Evolutionary conservation across 1,140 invertebrate genomes (phyloP), one percentile per base, ranked within the genome.

Genomic region (Aethina tumida): DNA sequence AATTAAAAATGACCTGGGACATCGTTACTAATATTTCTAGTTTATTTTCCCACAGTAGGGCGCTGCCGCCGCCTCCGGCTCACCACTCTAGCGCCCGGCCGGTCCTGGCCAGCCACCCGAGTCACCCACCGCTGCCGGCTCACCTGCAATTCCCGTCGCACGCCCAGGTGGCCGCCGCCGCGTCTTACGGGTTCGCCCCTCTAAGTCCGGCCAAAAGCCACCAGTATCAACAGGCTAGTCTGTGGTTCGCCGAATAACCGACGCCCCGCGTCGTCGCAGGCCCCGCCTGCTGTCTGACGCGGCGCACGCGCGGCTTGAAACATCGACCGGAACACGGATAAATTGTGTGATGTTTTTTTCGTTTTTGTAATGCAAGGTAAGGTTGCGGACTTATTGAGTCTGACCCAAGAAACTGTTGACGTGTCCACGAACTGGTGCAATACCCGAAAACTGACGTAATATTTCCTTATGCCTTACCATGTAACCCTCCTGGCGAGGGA

Each of bases 61-160:
- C 79, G 27, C 72, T 83, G 44, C 78, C 81, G 41, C 81, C 84
- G 38, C 85, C 85, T 7, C 85, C 85, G 41, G 85, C 85, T 20
- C 85, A 89, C 63, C 86, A 90, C 64, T 79, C 80, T n/a, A 84
- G 79, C 53, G 81, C 82, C 42, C 68, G 84, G 49, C 81, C 85
- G 45, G 76, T 88, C 34, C 61, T 84, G 47, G 73, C 80, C n/a
- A 72, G 74, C 33, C 73, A 75, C 57, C 68, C 80, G 34, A 70
- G 75, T 36, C 84, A 89, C 59, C n/a, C n/a, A n/a, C 85, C 85
- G 35, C 64, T 88, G 50, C 86, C 86, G 39, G 85, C 86, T 5
- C 86, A 90, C 62, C 77, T 89, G 65, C 85, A 87, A 62, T 79
- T 82, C 52, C 76, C 73, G 41, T 68, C 74, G 15, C 77, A 78